Conservation (phyloP, 2,888 invertebrate species). For the Rutpela maculata region DNA sequence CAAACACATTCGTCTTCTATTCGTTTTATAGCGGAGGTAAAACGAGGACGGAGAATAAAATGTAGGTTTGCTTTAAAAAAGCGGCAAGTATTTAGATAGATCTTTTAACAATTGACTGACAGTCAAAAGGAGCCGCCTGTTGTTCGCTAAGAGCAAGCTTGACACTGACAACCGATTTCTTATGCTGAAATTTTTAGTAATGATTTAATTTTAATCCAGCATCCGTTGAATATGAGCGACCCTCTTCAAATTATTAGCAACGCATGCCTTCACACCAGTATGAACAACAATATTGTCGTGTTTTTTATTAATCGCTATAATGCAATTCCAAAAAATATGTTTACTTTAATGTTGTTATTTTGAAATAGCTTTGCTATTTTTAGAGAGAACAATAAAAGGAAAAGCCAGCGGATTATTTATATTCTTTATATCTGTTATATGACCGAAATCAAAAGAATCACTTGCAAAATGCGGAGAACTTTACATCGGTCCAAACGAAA, state of each 20-base stretch:
- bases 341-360: not conserved
- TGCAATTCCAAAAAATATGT: conserved; percentile 5
- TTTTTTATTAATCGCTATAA: conserved; percentile 8
- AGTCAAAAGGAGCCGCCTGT: conserved; percentile 67
- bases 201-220: conserved; percentile 66
- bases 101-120: conserved; percentile 70
- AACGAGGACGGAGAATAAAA: conserved; percentile 17
- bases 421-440: too few species aligned
- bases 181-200: conserved; percentile 66
- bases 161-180: conserved; percentile 65
- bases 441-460: too few species aligned
- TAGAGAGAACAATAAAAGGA: too few species aligned
- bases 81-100: conserved; percentile 68
- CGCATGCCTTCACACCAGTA: conserved; percentile 57
- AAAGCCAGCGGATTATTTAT: too few species aligned
- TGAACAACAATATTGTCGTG: conserved; percentile 19
- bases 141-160: conserved; percentile 63
- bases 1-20: conserved; percentile 19
- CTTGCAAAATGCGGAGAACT: too few species aligned
- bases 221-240: conserved; percentile 59
- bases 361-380: too few species aligned
- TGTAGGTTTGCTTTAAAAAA: conserved; percentile 40
- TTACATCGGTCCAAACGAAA: too few species aligned
- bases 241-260: conserved; percentile 63
- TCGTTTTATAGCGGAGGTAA: not conserved